Conservation (phyloP, 2,113 vertebrate genomes). For the Ursus arctos region DNA sequence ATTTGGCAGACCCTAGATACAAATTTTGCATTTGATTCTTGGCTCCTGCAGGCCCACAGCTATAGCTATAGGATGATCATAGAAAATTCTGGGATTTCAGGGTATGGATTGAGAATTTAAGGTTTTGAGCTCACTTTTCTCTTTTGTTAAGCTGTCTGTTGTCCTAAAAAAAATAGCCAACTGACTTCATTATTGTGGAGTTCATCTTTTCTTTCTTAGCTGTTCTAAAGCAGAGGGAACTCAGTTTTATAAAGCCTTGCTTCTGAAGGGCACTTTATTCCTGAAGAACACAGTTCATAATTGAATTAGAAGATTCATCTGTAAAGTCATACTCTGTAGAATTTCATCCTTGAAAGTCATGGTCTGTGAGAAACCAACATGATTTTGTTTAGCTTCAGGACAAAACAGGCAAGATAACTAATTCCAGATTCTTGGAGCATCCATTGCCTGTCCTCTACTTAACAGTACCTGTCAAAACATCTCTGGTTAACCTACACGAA, state of each 20-base stretch:
- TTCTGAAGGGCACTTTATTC: slow-evolving; percentile 9
- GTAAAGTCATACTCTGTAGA: neutral
- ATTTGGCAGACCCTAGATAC: neutral
- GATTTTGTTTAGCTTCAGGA: neutral
- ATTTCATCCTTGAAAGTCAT: neutral
- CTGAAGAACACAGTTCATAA: neutral
- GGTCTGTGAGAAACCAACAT: neutral
- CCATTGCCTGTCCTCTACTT: neutral
- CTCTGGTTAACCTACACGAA: slow-evolving; percentile 3
- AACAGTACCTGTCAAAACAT: neutral
- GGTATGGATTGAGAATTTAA: slow-evolving; percentile 11
- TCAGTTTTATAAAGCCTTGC: neutral
- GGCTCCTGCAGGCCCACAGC: neutral
- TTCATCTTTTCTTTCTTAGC: neutral
- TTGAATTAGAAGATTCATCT: slow-evolving; percentile 18
- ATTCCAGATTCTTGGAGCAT: neutral
- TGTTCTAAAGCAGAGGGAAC: neutral
- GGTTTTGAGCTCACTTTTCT: neutral
- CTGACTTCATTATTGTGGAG: neutral
- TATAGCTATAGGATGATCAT: neutral
- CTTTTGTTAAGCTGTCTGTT: neutral
- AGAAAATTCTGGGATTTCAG: neutral
- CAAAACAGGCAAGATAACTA: neutral
- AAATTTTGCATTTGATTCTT: slow-evolving; percentile 36
- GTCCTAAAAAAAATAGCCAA: slow-evolving; percentile 1